phyloP scores from a whole-genome alignment of 2,888 invertebrate species.

The Augiades crinisus region DNA sequence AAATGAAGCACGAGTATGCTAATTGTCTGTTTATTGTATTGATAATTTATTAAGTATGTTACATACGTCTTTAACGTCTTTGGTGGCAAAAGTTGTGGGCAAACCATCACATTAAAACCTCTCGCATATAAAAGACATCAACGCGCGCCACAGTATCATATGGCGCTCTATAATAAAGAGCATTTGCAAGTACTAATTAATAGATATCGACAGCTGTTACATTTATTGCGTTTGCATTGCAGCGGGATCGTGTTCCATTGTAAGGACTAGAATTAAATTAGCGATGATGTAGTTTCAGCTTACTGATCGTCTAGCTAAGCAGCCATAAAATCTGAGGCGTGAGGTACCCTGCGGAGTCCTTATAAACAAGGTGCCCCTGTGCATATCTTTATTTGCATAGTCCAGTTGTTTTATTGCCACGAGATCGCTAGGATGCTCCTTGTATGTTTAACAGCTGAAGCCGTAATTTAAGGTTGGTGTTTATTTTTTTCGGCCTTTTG shows the following conservation, averaged over 20 bases:
- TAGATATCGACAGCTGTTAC: background rate
- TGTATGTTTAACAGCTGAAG: slow-evolving; percentile 27
- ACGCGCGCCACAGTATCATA: slow-evolving; percentile 17
- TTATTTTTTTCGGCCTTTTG: slow-evolving; percentile 11
- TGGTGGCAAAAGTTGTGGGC: background rate
- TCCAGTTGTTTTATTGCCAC: slow-evolving; percentile 43
- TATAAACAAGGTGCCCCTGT: slow-evolving; percentile 57
- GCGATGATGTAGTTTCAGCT: slow-evolving; percentile 16
- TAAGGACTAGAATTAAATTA: slow-evolving; percentile 16
- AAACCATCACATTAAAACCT: background rate
- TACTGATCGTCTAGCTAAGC: slow-evolving; percentile 40
- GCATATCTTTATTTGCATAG: slow-evolving; percentile 50
- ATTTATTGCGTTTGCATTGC: slow-evolving; percentile 6
- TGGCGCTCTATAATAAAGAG: slow-evolving; percentile 6
- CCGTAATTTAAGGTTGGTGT: slow-evolving; percentile 7
- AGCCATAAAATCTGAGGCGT: slow-evolving; percentile 59
- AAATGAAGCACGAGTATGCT: too few species aligned
- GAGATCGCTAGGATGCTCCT: slow-evolving; percentile 31
- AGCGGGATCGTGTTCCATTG: slow-evolving; percentile 13
- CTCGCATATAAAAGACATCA: slow-evolving; percentile 19
- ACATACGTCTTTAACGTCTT: too few species aligned
- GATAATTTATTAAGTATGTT: too few species aligned
- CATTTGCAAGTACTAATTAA: background rate
- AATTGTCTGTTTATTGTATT: too few species aligned
- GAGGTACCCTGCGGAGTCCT: slow-evolving; percentile 64